Percentiles rank a stretch among this genome's conserved stretches.
phyloP scores from a whole-genome alignment of 2,113 vertebrate species.

The Anarhynchus alexandrinus region DNA sequence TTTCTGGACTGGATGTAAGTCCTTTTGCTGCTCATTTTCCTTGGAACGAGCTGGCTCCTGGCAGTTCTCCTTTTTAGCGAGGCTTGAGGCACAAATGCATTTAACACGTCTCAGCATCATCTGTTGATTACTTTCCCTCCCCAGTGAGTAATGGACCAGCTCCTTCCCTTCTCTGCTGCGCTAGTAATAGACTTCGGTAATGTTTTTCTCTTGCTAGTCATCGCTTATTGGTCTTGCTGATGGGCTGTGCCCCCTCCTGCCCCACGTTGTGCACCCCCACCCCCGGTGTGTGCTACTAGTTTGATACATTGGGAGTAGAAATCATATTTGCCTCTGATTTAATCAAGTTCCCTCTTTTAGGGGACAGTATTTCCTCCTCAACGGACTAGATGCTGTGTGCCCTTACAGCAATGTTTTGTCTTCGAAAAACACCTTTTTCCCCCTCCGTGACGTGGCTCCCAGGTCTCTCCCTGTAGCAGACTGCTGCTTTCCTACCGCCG shows the following conservation, averaged over 20 bases:
- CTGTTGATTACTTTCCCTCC: not conserved
- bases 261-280: too few species aligned
- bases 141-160: not conserved
- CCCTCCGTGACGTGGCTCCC: not conserved
- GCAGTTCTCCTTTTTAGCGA: not conserved
- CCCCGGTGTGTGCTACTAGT: rapidly evolving
- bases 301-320: not conserved
- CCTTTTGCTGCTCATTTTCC: not conserved
- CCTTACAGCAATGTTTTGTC: rapidly evolving
- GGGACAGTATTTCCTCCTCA: not conserved
- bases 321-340: not conserved
- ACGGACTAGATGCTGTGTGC: not conserved
- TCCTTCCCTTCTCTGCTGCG: not conserved
- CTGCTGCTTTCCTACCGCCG: not conserved
- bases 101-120: not conserved
- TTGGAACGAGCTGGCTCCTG: not conserved
- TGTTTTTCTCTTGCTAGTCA: not conserved
- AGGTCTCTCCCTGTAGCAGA: not conserved
- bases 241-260: not conserved
- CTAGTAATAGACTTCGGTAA: not conserved
- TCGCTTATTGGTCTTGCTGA: not conserved
- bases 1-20: not conserved
- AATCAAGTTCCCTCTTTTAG: not conserved
- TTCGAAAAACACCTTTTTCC: rapidly evolving
- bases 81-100: not conserved